These are phyloP conservation scores for Cydia splendana DNA, from an alignment of 1,140 invertebrate species.

Conservation along the genomic window DNA sequence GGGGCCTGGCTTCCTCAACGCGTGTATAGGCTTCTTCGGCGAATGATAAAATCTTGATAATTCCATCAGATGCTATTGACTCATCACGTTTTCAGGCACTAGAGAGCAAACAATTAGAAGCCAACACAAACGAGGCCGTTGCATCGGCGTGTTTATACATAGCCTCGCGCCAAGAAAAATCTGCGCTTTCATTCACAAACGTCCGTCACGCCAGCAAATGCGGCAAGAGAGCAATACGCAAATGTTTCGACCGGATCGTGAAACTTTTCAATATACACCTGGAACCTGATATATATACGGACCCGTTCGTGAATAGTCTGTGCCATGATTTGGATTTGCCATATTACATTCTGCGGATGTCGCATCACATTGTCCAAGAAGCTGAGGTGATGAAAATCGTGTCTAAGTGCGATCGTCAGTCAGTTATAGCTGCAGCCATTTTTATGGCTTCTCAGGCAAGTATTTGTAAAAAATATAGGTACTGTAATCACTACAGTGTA, in stretches of 20 bases:
- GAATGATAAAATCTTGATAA: too few species aligned
- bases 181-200: not conserved
- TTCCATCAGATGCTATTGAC: too few species aligned
- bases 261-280: not conserved
- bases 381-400: not conserved
- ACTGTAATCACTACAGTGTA: too few species aligned
- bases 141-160: not conserved
- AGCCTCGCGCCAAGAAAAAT: not conserved
- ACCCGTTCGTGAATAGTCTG: not conserved
- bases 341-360: not conserved
- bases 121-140: not conserved
- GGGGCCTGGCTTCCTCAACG: too few species aligned
- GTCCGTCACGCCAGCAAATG: not conserved
- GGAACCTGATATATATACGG: not conserved
- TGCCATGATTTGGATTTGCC: not conserved
- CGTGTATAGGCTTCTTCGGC: too few species aligned
- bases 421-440: not conserved
- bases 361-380: not conserved
- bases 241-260: not conserved
- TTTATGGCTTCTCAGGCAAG: slow-evolving; percentile 4
- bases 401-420: not conserved
- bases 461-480: not conserved
- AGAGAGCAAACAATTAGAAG: not conserved
- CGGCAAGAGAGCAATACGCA: not conserved
- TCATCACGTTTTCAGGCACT: not conserved